Evolutionary conservation across 1,140 invertebrate species (phyloP), one percentile per base, ranked within the genome.

Genomic region (Drosophila carrolli): DNA sequence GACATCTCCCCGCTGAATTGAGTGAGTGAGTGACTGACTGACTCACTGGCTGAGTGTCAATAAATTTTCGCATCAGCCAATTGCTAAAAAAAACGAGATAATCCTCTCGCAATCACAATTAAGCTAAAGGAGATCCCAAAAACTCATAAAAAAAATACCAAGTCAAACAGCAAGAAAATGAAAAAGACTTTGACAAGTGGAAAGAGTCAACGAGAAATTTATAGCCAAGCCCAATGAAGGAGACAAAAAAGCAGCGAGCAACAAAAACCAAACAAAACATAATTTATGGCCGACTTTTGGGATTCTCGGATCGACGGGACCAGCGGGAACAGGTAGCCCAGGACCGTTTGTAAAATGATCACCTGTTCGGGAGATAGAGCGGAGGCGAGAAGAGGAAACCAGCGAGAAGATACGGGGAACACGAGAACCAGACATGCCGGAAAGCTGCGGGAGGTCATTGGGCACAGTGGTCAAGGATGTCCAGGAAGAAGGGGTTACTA

Each of bases 291-390:
- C 56, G 55, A 73, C 82, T 71, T 75, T 65, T 40, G 48, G 58
- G 55, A 73, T 46, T 73, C 70, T 75, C 41, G 41, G 56, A 59
- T 67, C 59, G 58, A 35, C 46, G 63, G 63, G 63, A 43, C 60
- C 62, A 37, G 60, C 50, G 51, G 54, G 60, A 38, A 40, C 82
- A 88, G 83, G 82, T 81, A 89, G 84, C 56, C 43, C 61, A 61
- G 84, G 60, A 81, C 59, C 66, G 82, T 85, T 85, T 78, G 72
- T 86, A 78, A 86, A 88, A 66, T 68, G 84, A 89, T 89, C 84
- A 89, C 84, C 84, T 89, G 84, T 89, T 89, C 62, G 43, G 47
- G 40, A 66, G 51, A 56, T 38, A 40, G 60, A 57, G 63, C 38
- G 43, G 23, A 50, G 50, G 57, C 9, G 55, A 13, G 19, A 27